Percentiles rank a stretch among this genome's conserved stretches.
These are phyloP conservation scores for Talpa occidentalis DNA, from an alignment of 2,113 vertebrate genomes.

Conservation along the genomic window DNA sequence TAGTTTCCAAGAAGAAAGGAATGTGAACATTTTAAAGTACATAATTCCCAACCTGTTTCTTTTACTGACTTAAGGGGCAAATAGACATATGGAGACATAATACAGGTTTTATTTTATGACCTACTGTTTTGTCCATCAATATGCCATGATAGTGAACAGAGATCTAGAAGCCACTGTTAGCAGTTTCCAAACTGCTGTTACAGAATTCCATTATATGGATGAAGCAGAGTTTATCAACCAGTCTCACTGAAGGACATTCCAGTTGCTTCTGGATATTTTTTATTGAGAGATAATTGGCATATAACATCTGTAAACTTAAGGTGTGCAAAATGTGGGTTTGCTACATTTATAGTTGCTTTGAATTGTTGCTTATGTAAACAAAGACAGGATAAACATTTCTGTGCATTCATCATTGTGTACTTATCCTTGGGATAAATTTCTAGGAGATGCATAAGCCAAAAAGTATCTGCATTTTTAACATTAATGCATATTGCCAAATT, in stretches of 20 bases:
- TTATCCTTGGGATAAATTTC: background rate
- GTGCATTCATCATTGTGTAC: background rate
- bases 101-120: background rate
- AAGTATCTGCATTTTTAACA: background rate
- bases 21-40: conserved; percentile 2
- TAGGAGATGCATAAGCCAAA: background rate
- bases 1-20: conserved; percentile 1
- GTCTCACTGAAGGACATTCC: background rate
- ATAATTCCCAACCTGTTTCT: background rate
- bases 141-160: background rate
- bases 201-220: background rate
- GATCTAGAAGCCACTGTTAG: background rate
- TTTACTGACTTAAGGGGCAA: background rate
- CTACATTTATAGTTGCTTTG: background rate
- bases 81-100: background rate
- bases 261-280: background rate
- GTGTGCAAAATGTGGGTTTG: background rate
- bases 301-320: background rate
- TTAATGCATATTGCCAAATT: background rate
- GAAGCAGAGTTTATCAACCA: background rate
- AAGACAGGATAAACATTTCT: background rate
- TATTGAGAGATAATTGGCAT: background rate
- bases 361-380: background rate
- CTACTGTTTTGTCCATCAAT: background rate
- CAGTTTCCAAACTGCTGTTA: background rate